Base-by-base conservation (phyloP, 2,888 invertebrate species). In the Keiferia lycopersicella region DNA sequence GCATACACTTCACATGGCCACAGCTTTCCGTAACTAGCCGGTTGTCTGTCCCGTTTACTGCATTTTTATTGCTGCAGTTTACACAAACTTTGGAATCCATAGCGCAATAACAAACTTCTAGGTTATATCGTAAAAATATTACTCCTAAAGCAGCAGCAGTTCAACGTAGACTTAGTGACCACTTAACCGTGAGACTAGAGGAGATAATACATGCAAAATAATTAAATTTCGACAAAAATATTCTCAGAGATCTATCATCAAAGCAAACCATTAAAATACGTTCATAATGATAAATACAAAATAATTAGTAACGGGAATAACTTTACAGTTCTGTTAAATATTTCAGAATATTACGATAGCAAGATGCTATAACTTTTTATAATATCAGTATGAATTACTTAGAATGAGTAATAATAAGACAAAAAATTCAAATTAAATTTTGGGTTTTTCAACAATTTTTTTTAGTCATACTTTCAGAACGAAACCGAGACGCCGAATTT, bases 1-100 rank as follows among this genome's bases (percentile, higher is more conserved):
- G 85, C 72, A 96, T 94, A 81, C 96, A 96, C 84, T 96, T 96
- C 64, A 92, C 91, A 80, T 96, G 96, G 2, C 96, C 96, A 82
- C 96, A 96, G 60, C 92, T 92, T 79, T 96, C 96, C 61, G 94
- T 94, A 16, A 96, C 94, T 63, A 96, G 84, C 63, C 96, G 91
- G 74, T 94, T 94, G 65, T 91, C 84, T 7, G 94, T 93, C 53
- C 84, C 82, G 72, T 93, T 93, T 45, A 93, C 88, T 64, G 86
- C 74, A 72, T 92, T 92, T 65, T 91, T 87, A 77, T 92, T 92
- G 56, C 85, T 87, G 77, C 95, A 95, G 79, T 93, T 94, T 48
- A 94, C 93, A 80, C 94, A 94, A 77, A 89, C 79, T 82, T 91
- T 82, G 51, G 84, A 74, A 83, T 84, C 84, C 91, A 91, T 91